Base-by-base conservation (phyloP, 2,113 vertebrate species). In the Erythrocebus patas region DNA sequence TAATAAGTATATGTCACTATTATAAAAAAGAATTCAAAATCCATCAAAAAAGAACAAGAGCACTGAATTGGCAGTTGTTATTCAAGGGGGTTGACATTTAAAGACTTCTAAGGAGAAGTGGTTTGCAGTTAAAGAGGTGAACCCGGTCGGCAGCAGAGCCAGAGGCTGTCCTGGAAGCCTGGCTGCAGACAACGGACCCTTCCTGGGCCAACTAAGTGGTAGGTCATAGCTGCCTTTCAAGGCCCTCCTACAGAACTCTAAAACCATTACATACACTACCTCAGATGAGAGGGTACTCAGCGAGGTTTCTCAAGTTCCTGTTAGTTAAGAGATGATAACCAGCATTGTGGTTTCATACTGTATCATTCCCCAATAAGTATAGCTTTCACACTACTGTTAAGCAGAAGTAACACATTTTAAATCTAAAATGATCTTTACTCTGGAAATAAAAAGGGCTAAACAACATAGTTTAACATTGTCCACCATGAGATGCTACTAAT, bases 321-420 rank as follows among this genome's bases (percentile, higher is more conserved):
- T 88, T 64, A 93, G 76, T 45, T 86, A 75, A 50, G 82, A 86
- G 45, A 82, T 22, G 59, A 68, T 83, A 89, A 94, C 32, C 45
- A 52, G 64, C 84, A 80, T 78, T 45, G 70, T 48, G 85, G 30
- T 70, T 92, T 95, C 83, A 76, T 75, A 89, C 32, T 27, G 2
- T 76, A 93, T 70, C 59, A 72, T 81, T 89, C n/a, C 50, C 59
- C 72, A 84, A 2, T 38, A 95, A 95, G 27, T 86, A 83, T 1
- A 91, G 64, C 72, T 96, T 72, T 93, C 87, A 88, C 22, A 87
- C n/a, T 59, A 66, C 52, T 40, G 75, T 84, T 73, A 75, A 68
- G 61, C n/a, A 80, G 95, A 95, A 89, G 68, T 76, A 90, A 93
- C 68, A 85, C n/a, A 61, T 73, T 89, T 93, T 70, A 84, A 90